Percentiles rank a stretch among this genome's conserved stretches.
phyloP scores from a whole-genome alignment of 2,113 vertebrate genomes.

The Leucosticte australis region DNA sequence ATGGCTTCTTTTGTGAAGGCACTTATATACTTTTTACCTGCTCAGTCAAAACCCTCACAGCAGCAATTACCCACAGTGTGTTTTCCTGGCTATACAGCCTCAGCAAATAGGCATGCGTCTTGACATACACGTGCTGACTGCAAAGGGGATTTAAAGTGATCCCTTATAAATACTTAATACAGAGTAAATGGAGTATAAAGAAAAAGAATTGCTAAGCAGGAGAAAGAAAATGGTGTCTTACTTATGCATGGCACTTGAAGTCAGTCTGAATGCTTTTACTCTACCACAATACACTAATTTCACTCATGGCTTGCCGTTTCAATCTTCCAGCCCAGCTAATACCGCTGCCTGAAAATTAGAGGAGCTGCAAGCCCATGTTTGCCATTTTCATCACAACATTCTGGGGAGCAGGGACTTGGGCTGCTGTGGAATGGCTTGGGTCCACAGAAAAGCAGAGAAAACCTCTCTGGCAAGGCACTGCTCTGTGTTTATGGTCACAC shows the following conservation, averaged over 20 bases:
- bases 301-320: constrained; percentile 14
- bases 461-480: neutral
- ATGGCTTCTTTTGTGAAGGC: neutral
- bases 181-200: neutral
- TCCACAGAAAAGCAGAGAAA: neutral
- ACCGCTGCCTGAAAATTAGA: neutral
- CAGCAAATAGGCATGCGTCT: neutral
- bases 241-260: neutral
- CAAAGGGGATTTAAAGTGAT: constrained; percentile 14
- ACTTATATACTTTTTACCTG: neutral
- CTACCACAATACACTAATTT: neutral
- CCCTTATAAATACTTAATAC: constrained; percentile 21
- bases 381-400: neutral
- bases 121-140: neutral
- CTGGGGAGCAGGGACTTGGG: neutral
- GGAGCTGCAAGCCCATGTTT: neutral
- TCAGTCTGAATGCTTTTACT: neutral
- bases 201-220: neutral
- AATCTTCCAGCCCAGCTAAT: neutral
- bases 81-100: neutral
- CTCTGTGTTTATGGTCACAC: rapidly evolving
- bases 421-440: neutral
- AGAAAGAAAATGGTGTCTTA: neutral
- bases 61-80: neutral
- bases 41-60: neutral